Evolutionary conservation across 2,888 invertebrate genomes (phyloP), one percentile per base, ranked within the genome.

Genomic region (Hybos culiciformis): DNA sequence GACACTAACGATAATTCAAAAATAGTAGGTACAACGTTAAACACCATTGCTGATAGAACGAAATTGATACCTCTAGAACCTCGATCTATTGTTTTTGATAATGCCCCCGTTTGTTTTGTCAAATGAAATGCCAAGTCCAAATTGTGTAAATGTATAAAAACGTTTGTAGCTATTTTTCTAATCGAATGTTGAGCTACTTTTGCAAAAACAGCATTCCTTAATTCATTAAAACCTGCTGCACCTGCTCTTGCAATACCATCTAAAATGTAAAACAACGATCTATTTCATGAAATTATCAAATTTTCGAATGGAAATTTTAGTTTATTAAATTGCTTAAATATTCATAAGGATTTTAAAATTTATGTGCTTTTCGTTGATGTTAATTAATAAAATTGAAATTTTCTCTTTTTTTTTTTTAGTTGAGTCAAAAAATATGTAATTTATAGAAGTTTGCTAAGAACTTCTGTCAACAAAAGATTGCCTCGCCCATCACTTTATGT

Each of bases 171-270:
- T 46, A 99, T 84, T 65, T 79, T 78, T 39, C 97, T 72, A 51
- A 99, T 94, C 15, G 97, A 97, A 67, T 90, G 85, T 61, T 98
- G 97, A 0, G 98, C 94, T 6, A 99, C 98, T 62, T 80, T 83
- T 2, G 94, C 94, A 70, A 98, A 98, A 37, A 98, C 92, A 1
- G 97, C 97, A 70, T 97, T 98, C 26, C 97, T 71, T 15, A 98
- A 66, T 70, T 99, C 98, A 68, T 94, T 97, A 66, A 97, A 91
- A 18, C 84, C 85, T 0, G 92, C 81, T 3, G 96, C 82, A 38
- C 90, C 82, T 3, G 83, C 83, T 51, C 97, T 75, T 1, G 96
- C 94, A 46, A 90, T 68, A 45, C 97, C 98, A 73, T 98, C 97
- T 97, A 62, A 7, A 67, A 60, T 46, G 46, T 42, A 20, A 42